phyloP scores from a whole-genome alignment of 2,113 vertebrate genomes.

The Orthochromis malagaraziensis region DNA sequence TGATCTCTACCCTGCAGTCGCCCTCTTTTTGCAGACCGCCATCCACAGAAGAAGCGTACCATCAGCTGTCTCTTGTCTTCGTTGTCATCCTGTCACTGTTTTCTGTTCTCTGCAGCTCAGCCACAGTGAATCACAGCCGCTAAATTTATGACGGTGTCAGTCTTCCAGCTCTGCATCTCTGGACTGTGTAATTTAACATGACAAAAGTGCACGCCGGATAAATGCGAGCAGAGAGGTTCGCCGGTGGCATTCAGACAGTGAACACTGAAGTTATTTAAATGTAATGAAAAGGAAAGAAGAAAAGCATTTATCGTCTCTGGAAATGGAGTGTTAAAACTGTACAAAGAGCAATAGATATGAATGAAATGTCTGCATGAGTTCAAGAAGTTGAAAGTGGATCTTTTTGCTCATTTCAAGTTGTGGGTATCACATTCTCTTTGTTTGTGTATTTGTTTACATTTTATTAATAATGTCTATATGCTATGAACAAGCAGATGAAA shows the following conservation, averaged over 20 bases:
- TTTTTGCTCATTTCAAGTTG: not conserved
- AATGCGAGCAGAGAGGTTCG: not conserved
- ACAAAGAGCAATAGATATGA: not conserved
- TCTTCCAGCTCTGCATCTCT: not conserved
- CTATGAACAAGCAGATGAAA: not conserved
- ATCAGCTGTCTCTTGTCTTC: not conserved
- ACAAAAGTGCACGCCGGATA: not conserved
- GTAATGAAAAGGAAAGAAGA: not conserved
- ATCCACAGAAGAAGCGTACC: not conserved
- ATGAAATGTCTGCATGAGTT: not conserved
- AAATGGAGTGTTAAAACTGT: not conserved
- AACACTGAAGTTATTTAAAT: not conserved
- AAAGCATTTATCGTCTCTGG: not conserved
- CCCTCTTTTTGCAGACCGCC: not conserved
- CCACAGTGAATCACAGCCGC: not conserved
- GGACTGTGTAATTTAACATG: not conserved
- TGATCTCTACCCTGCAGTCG: not conserved
- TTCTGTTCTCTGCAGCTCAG: not conserved
- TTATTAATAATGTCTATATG: not conserved
- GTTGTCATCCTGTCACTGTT: not conserved
- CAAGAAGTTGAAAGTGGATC: not conserved
- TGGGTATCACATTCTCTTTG: too few species aligned
- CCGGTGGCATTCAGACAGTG: not conserved
- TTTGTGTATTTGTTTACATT: not conserved
- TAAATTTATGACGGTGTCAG: not conserved